phyloP scores from a whole-genome alignment of 37 sponge, comb jelly and placozoan species.

The Cladorhizidae sp. region DNA sequence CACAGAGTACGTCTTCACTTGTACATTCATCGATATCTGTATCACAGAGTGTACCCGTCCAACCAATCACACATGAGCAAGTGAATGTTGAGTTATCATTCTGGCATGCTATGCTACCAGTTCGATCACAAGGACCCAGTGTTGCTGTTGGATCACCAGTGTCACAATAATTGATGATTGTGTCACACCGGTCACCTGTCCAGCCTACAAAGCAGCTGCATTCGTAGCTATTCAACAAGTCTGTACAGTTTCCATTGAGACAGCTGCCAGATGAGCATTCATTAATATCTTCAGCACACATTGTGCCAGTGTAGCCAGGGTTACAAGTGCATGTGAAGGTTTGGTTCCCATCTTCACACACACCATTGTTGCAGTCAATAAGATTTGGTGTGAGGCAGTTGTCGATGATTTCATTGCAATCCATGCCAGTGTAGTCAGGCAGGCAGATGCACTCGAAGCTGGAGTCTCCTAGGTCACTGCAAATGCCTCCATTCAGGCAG shows the following conservation, averaged over 20 bases:
- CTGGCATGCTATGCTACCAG: conserved; percentile 3
- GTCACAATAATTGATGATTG: conserved; percentile 64
- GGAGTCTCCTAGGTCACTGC: background rate
- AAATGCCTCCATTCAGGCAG: conserved; percentile 23
- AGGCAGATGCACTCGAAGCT: conserved; percentile 15
- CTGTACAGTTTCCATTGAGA: conserved; percentile 41
- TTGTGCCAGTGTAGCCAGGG: conserved; percentile 60
- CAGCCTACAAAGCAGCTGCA: conserved; percentile 71
- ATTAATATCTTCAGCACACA: conserved; percentile 66
- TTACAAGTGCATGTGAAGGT: conserved; percentile 37
- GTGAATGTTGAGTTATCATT: conserved; percentile 38
- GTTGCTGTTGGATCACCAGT: background rate
- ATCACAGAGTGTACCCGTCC: conserved; percentile 27
- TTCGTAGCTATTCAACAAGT: conserved; percentile 15
- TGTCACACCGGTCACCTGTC: conserved; percentile 59
- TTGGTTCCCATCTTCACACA: conserved; percentile 30
- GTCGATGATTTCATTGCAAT: conserved; percentile 9
- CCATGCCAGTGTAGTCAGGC: conserved; percentile 17
- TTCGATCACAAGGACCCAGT: conserved; percentile 24
- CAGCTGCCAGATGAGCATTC: conserved; percentile 50
- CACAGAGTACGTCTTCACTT: conserved; percentile 21
- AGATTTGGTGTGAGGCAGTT: background rate
- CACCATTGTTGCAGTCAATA: background rate
- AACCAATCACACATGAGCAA: conserved; percentile 53
- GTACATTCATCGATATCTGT: conserved; percentile 48